phyloP scores from a whole-genome alignment of 2,888 invertebrate species.

The Drosophila neonasuta region DNA sequence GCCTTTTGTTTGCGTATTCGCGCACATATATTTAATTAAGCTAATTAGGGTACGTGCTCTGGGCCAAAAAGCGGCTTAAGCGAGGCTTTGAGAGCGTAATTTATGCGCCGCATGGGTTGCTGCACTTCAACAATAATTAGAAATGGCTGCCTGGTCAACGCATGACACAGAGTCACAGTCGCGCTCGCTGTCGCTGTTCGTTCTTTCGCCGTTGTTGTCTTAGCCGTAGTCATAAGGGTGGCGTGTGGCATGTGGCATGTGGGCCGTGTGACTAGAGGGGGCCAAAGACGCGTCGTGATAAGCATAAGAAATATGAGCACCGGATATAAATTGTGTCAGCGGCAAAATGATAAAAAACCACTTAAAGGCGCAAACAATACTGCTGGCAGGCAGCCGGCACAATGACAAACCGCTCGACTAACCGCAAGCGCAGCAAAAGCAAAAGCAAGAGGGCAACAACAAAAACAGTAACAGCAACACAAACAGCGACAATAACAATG shows the following conservation, averaged over 20 bases:
- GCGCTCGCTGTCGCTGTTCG: neutral
- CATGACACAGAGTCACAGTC: conserved; percentile 48
- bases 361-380: conserved; percentile 80
- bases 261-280: neutral
- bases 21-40: conserved; percentile 79
- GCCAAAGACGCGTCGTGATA: conserved; percentile 70
- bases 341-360: conserved; percentile 81
- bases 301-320: conserved; percentile 82
- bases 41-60: conserved; percentile 79
- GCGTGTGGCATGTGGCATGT: conserved; percentile 3
- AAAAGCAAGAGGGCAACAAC: conserved; percentile 37
- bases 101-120: conserved; percentile 70
- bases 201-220: neutral
- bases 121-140: conserved; percentile 75
- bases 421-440: conserved; percentile 68
- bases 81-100: conserved; percentile 64
- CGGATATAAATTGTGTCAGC: conserved; percentile 82
- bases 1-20: conserved; percentile 65
- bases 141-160: conserved; percentile 64
- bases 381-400: conserved; percentile 66
- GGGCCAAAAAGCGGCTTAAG: conserved; percentile 59
- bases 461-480: conserved; percentile 35
- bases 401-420: conserved; percentile 78
- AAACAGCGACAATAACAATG: conserved; percentile 44
- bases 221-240: conserved; percentile 1